Evolutionary conservation across 2,888 invertebrate genomes (phyloP).

Genomic region (Copidosoma aretas): DNA sequence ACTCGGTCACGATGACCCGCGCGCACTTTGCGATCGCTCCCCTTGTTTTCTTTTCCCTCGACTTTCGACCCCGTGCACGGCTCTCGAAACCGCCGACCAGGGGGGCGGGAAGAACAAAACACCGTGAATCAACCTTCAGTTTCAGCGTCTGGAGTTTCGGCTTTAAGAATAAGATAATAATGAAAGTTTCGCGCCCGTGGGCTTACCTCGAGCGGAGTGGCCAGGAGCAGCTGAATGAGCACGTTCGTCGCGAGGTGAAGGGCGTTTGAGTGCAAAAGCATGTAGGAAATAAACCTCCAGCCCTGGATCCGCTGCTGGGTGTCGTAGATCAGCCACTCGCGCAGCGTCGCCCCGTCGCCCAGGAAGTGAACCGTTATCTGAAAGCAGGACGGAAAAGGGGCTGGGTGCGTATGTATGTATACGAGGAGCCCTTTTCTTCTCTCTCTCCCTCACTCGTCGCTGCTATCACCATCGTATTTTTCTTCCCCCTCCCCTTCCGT

Average conservation of each 20-base stretch:
- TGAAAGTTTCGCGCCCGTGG: conserved; percentile 33
- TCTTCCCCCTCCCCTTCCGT: background rate
- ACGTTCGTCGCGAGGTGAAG: conserved; percentile 81
- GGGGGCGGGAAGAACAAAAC: background rate
- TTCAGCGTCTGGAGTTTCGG: background rate
- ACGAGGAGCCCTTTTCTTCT: background rate
- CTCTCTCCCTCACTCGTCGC: conserved; percentile 1
- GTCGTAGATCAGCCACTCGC: conserved; percentile 67
- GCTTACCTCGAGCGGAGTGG: conserved; percentile 59
- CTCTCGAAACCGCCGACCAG: too few species aligned
- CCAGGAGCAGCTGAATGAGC: conserved; percentile 69
- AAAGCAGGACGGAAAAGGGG: conserved; percentile 10
- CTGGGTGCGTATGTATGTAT: conserved; percentile 10
- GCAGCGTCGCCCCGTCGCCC: conserved; percentile 54
- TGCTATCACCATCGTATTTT: background rate
- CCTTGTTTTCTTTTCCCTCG: too few species aligned
- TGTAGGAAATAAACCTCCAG: conserved; percentile 83
- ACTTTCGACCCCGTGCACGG: too few species aligned
- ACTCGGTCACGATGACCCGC: too few species aligned
- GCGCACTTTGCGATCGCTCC: too few species aligned
- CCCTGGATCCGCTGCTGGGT: conserved; percentile 72
- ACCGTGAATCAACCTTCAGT: too few species aligned
- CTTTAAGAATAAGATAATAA: conserved; percentile 11
- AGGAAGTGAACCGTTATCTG: conserved; percentile 59
- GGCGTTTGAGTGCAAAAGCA: conserved; percentile 78